Percentiles rank a stretch among this genome's conserved stretches.
Conservation (phyloP, 1,140 invertebrate genomes). For the Drosophila suzukii region DNA sequence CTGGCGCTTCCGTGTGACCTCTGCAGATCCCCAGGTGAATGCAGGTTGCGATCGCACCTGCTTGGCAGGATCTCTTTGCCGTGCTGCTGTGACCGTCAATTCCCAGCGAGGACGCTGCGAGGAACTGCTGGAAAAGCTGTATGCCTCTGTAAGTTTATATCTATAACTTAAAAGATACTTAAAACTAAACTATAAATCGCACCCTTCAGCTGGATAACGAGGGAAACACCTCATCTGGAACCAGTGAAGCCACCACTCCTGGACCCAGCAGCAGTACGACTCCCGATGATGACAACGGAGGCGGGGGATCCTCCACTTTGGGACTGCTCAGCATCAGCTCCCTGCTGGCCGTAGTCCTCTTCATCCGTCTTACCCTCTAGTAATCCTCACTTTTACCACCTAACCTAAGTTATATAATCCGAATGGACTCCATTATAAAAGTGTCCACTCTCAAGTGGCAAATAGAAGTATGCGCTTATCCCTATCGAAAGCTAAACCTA, state of each 20-base stretch:
- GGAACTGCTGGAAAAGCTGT: constrained; percentile 80
- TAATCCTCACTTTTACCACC: constrained; percentile 11
- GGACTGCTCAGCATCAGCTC: constrained; percentile 51
- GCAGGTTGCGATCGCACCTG: constrained; percentile 86
- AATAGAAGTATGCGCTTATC: constrained; percentile 54
- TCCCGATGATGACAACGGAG: constrained; percentile 20
- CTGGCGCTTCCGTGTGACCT: constrained; percentile 86
- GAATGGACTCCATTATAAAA: constrained; percentile 45
- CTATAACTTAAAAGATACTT: fast-evolving
- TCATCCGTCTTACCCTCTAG: constrained; percentile 47
- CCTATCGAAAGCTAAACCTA: constrained; percentile 39
- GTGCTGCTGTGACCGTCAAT: constrained; percentile 86
- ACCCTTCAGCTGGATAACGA: constrained; percentile 62
- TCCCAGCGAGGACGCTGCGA: constrained; percentile 86
- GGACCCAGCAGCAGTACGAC: not conserved
- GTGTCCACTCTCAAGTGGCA: constrained; percentile 42
- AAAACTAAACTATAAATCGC: not conserved
- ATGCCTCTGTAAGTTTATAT: constrained; percentile 55
- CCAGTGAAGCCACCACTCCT: not conserved
- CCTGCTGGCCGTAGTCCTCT: constrained; percentile 50
- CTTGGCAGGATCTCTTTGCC: constrained; percentile 86
- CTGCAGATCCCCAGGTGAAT: constrained; percentile 86
- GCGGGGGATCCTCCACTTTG: constrained; percentile 45
- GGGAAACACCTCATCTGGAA: not conserved
- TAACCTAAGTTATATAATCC: constrained; percentile 59